Base-by-base conservation (phyloP, 2,797 vertebrate species). In the Melanotaenia trifasciata region DNA sequence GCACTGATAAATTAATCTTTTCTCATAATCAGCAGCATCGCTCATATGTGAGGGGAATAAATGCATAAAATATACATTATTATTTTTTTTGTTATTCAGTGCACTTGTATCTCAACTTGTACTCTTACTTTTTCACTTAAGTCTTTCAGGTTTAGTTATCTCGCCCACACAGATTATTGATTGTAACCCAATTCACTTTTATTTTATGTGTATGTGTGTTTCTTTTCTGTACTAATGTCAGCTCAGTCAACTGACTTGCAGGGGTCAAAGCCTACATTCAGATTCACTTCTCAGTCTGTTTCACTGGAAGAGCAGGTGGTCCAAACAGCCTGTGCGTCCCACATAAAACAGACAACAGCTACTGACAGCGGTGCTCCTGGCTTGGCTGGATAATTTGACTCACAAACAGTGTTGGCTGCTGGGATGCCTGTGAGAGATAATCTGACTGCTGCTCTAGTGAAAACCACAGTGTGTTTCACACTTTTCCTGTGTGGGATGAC, bases 151-250 rank as follows among this genome's bases (percentile, higher is more conserved):
- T 40, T 79, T 36, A 75, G 68, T 72, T 83, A 79, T 85, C 84
- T 77, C 58, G 7, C 64, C 70, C 67, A 62, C 78, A 79, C 84
- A 89, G 70, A 77, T 84, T 78, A 85, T 83, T 78, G 84, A 90
- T 80, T 74, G 71, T 38, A 36, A n/a, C 51, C 51, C 59, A 35
- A 72, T 51, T 32, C n/a, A 35, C 9, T 20, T 50, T 66, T 74
- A 53, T 59, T 67, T 69, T 70, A 74, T 77, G 47, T 62, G 1
- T 63, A 28, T 50, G 16, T 16, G 14, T 67, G 61, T 69, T 40
- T 80, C 70, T 66, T 67, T 56, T 56, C 63, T 59, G 66, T 40
- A 65, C 43, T 78, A 74, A 78, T 69, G 32, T 14, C 38, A 40
- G 12, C 2, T 14, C 32, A 89, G 84, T 66, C 43, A 72, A 73